Conservation (phyloP, 1,140 invertebrate species). For the Diachasmimorpha longicaudata region DNA sequence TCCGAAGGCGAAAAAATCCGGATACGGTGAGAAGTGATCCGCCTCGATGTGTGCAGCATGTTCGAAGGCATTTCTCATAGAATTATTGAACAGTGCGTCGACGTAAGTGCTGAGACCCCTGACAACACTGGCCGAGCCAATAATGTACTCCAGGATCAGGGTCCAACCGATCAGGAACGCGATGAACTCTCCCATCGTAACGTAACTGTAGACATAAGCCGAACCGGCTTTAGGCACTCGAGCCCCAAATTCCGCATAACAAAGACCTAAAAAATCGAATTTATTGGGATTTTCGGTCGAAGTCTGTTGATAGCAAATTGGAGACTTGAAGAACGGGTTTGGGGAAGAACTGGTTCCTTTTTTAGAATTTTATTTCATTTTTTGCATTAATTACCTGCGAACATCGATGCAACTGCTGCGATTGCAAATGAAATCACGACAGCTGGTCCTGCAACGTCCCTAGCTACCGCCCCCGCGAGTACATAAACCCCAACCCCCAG, state of each 20-base stretch:
- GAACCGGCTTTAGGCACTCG: slow-evolving; percentile 86
- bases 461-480: slow-evolving; percentile 83
- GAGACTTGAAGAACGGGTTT: too few species aligned
- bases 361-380: too few species aligned
- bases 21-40: slow-evolving; percentile 68
- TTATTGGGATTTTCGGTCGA: background rate
- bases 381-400: slow-evolving; percentile 70
- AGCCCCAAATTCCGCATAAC: slow-evolving; percentile 90
- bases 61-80: slow-evolving; percentile 68
- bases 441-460: slow-evolving; percentile 78
- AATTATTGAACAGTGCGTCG: slow-evolving; percentile 70
- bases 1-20: slow-evolving; percentile 71
- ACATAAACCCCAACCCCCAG: slow-evolving; percentile 90
- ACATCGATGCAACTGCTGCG: slow-evolving; percentile 83
- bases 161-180: slow-evolving; percentile 89
- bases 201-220: slow-evolving; percentile 89
- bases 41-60: slow-evolving; percentile 67
- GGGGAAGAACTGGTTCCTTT: too few species aligned
- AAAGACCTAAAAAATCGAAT: slow-evolving; percentile 66
- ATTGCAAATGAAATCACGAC: slow-evolving; percentile 84
- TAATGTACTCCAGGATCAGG: slow-evolving; percentile 88
- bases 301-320: background rate
- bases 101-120: slow-evolving; percentile 77
- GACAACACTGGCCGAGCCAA: slow-evolving; percentile 81
- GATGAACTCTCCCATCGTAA: slow-evolving; percentile 83